Base-by-base conservation (phyloP, 2,797 vertebrate genomes). In the Enteromius viviparus region DNA sequence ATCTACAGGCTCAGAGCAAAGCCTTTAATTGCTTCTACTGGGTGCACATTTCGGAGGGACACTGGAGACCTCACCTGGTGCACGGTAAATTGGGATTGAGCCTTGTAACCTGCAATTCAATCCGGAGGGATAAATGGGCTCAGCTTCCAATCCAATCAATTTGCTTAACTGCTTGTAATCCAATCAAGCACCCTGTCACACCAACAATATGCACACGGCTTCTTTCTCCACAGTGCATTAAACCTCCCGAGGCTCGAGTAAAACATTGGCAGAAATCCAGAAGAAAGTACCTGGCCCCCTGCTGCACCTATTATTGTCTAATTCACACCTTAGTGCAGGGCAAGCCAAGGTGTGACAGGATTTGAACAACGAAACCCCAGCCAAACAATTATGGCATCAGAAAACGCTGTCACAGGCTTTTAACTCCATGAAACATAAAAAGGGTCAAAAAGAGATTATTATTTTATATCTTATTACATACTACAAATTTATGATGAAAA, bases 131-230 rank as follows among this genome's bases (percentile, higher is more conserved):
- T 94, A 94, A 94, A 92, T 93, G 92, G 90, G 86, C 89, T 89
- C 87, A 88, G 90, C 90, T 90, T 85, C 82, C 89, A 93, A 93
- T 93, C 92, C 91, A 94, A 92, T 93, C 87, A 90, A 91, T 89
- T 91, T 87, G 86, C 89, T 88, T 94, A 94, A 94, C 92, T 92
- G 92, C 90, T 92, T 93, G 93, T 95, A 95, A 95, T 95, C 94
- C 94, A 94, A 93, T 95, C 93, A 94, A 89, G 85, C 88, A 88
- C 91, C 91, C 90, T 92, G 93, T 93, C 93, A 94, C 91, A 92
- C 84, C 87, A 91, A 93, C 93, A 93, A 92, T 91, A 89, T 91
- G 86, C 87, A 86, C 86, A 87, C 32, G 55, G 45, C 23, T 74
- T 70, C 45, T 64, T 34, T 79, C 53, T 66, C 65, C 10, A 80